Conservation (phyloP, 2,888 invertebrate species). For the Syritta pipiens region DNA sequence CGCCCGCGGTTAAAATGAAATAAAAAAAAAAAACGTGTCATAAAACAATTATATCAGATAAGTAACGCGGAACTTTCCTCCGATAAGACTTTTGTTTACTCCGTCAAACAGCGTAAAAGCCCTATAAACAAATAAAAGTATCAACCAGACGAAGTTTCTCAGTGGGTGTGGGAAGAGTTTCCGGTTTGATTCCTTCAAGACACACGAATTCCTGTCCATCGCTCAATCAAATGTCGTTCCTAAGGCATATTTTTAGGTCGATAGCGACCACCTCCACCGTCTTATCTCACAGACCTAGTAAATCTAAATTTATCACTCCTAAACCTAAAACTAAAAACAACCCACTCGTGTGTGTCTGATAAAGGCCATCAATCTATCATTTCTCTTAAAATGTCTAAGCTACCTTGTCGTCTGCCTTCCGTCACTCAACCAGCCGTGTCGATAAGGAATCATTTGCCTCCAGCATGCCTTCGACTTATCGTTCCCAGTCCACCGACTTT, state of each 20-base stretch:
- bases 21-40: no score
- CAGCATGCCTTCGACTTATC: not conserved
- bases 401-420: not conserved
- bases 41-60: no score
- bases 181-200: no score
- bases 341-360: not conserved
- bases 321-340: not conserved
- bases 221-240: no score
- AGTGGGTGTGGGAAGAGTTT: no score
- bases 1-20: no score
- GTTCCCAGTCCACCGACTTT: not conserved
- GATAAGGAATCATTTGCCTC: slow-evolving; percentile 17
- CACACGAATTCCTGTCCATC: no score
- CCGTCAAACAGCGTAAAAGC: not conserved
- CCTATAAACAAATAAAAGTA: not conserved
- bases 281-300: not conserved
- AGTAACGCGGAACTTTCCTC: no score
- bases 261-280: not conserved
- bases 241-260: no score
- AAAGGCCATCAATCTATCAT: not conserved
- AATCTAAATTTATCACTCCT: not conserved
- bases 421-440: not conserved
- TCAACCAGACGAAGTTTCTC: no score
- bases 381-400: no score
- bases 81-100: not conserved